Conservation (phyloP, 2,113 vertebrate species). For the Catharus fuscescens region DNA sequence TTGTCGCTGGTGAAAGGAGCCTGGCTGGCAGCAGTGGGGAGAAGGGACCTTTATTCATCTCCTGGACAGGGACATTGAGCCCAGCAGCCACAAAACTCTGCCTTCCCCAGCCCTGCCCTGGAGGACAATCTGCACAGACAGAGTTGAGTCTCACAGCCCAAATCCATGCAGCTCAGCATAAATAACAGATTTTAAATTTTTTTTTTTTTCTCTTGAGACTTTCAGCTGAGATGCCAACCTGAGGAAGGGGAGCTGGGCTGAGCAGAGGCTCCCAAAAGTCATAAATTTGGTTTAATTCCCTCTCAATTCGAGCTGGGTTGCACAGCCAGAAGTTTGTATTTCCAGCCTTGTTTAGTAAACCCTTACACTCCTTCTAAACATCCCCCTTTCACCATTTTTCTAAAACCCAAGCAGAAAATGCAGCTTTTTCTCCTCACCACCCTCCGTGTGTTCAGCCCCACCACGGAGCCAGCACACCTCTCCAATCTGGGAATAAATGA, state of each 20-base stretch:
- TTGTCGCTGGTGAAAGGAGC: neutral
- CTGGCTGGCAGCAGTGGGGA: neutral
- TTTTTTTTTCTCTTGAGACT: neutral
- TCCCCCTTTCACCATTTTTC: neutral
- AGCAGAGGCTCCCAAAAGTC: neutral
- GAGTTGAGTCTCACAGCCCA: neutral
- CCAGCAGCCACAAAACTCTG: neutral
- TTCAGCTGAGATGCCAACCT: neutral
- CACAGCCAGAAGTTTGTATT: neutral
- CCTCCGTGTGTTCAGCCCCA: neutral
- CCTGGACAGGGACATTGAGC: neutral
- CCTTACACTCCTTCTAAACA: neutral
- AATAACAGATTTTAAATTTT: neutral
- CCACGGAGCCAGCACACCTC: neutral
- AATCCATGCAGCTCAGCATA: neutral
- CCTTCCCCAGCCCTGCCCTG: neutral
- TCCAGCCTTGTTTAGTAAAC: neutral
- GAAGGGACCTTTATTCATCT: constrained; percentile 15
- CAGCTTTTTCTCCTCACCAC: neutral
- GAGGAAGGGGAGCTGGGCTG: neutral
- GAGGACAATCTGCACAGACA: neutral
- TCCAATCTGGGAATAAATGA: neutral
- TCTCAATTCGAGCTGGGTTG: neutral
- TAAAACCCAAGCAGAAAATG: neutral
- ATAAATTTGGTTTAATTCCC: neutral